Conservation (phyloP, 2,113 vertebrate species). For the Verasper variegatus region DNA sequence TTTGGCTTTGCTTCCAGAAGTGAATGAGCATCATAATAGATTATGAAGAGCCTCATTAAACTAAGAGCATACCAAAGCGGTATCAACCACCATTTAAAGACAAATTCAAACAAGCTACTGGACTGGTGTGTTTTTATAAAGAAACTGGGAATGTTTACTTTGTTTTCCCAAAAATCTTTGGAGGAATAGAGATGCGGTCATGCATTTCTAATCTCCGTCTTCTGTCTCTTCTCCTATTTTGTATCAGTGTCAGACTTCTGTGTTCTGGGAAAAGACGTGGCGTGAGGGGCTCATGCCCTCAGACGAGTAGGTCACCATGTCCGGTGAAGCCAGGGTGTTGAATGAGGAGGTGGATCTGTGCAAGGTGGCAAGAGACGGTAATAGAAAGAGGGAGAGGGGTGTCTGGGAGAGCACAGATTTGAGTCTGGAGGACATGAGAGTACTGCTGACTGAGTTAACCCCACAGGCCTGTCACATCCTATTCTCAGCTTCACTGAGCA, state of each 20-base stretch:
- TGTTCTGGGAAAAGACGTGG: slow-evolving; percentile 36
- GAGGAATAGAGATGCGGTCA: slow-evolving; percentile 49
- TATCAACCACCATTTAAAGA: slow-evolving; percentile 15
- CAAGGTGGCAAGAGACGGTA: slow-evolving; percentile 32
- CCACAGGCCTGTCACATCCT: slow-evolving; percentile 79
- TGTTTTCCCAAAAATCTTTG: slow-evolving; percentile 23
- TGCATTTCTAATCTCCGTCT: slow-evolving; percentile 30
- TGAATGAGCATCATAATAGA: slow-evolving; percentile 48
- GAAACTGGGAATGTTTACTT: slow-evolving; percentile 48
- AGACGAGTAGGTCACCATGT: slow-evolving; percentile 37
- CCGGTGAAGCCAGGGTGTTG: slow-evolving; percentile 53
- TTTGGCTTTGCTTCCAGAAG: slow-evolving; percentile 46
- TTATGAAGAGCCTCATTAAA: slow-evolving; percentile 61
- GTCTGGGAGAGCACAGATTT: slow-evolving; percentile 55
- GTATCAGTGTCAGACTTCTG: slow-evolving; percentile 33
- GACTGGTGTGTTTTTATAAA: slow-evolving; percentile 25
- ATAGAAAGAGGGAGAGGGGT: slow-evolving; percentile 37
- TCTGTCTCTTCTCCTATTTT: slow-evolving; percentile 18
- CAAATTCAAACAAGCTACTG: slow-evolving; percentile 40
- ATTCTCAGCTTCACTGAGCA: slow-evolving; percentile 82
- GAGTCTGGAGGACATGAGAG: slow-evolving; percentile 66
- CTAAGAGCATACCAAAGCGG: slow-evolving; percentile 50
- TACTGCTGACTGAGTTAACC: slow-evolving; percentile 76
- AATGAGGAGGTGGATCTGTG: slow-evolving; percentile 27
- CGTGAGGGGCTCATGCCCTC: slow-evolving; percentile 13